Percentiles rank a stretch among this genome's conserved stretches.
phyloP scores from a whole-genome alignment of 2,797 vertebrate species.

The Agapornis canus region DNA sequence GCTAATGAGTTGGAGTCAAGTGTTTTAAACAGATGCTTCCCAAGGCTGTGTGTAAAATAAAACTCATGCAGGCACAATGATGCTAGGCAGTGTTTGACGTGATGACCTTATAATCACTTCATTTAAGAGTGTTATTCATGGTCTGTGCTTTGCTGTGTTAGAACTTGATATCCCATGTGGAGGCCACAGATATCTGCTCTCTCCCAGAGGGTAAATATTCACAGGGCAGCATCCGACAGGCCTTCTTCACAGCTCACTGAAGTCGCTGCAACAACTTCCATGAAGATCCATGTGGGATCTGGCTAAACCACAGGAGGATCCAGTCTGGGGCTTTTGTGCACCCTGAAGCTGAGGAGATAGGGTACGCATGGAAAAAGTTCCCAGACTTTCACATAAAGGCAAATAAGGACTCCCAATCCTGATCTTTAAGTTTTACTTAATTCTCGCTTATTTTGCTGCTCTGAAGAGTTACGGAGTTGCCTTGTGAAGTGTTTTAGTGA shows the following conservation, averaged over 20 bases:
- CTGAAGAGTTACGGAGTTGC: neutral
- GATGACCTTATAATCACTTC: conserved; percentile 41
- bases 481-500: neutral
- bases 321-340: accelerated
- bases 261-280: neutral
- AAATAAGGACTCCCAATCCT: neutral
- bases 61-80: conserved; percentile 8
- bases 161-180: neutral
- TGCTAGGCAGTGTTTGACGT: conserved; percentile 8
- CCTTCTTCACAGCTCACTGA: neutral
- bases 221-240: neutral
- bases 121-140: conserved; percentile 39
- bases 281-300: neutral
- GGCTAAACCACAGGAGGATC: neutral
- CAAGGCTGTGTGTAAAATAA: conserved; percentile 22
- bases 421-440: neutral
- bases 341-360: neutral
- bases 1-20: conserved; percentile 10
- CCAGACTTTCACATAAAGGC: neutral
- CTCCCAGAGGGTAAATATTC: neutral
- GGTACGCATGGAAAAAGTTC: neutral
- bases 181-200: neutral
- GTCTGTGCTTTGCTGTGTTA: neutral
- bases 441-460: neutral
- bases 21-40: conserved; percentile 17